A percentile compares a stretch with the other conserved stretches of the same genome.
Conservation (phyloP, 2,797 vertebrate genomes). For the Sebastes elongatus region DNA sequence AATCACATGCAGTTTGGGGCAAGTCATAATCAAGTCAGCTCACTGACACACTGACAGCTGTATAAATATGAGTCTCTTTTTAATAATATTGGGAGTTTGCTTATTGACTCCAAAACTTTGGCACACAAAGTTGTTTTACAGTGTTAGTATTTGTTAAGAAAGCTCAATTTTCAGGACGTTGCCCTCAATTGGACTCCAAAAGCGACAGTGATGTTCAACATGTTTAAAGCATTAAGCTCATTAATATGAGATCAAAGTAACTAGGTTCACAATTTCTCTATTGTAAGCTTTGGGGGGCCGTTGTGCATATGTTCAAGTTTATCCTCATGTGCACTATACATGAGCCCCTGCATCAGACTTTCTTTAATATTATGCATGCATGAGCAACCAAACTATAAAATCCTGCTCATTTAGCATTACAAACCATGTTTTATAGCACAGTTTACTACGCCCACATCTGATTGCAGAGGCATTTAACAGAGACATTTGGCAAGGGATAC, state of each 20-base stretch:
- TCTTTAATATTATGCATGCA: background rate
- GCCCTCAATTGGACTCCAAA: background rate
- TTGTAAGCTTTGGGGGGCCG: constrained; percentile 2
- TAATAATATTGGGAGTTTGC: background rate
- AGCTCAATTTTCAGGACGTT: background rate
- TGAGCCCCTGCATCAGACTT: background rate
- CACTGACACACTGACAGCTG: too few species aligned
- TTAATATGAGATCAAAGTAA: constrained; percentile 56
- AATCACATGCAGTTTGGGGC: too few species aligned
- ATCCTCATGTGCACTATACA: background rate
- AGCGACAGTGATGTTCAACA: background rate
- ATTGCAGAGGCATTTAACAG: background rate
- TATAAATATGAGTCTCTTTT: background rate
- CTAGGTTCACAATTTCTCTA: constrained; percentile 7
- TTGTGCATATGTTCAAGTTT: background rate
- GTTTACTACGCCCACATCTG: background rate
- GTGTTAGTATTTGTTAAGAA: background rate
- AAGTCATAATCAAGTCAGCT: too few species aligned
- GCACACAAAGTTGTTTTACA: background rate
- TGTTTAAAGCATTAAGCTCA: background rate
- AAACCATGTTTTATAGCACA: background rate
- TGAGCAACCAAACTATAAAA: background rate
- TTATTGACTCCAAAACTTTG: background rate
- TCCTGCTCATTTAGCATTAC: background rate
- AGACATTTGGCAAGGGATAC: background rate